Base-by-base conservation (phyloP, 2,888 invertebrate genomes). In the Tetragonula carbonaria region DNA sequence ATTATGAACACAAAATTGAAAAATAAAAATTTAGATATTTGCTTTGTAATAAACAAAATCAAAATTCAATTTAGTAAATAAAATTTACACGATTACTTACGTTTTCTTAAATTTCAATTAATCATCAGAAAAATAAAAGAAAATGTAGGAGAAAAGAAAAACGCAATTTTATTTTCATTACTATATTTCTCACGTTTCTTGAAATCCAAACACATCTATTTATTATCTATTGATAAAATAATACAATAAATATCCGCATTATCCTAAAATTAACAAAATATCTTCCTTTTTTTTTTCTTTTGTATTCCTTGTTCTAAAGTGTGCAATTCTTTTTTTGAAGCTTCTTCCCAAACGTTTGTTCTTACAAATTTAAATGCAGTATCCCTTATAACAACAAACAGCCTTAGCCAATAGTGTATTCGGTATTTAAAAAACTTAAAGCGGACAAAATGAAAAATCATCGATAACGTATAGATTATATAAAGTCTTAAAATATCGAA, bases 171-270 rank as follows among this genome's bases (percentile, higher is more conserved):
- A 82, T 88, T 90, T 83, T 78, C 80, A 74, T 79, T 81, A 84
- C 80, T 88, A 88, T 90, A 87, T 90, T 90, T 88, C 63, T 88
- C 84, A 86, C 88, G 83, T 86, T 78, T 90, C 89, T 92, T 92
- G 90, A 93, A 94, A 92, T 92, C 90, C 92, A 94, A 94, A 93
- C 92, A 94, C 94, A 93, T 93, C 90, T 93, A 92, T 92, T 92
- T 91, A 92, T 92, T 87, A 92, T 85, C 90, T 93, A 92, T 91
- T 82, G 91, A 90, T 90, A 87, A 91, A 92, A 91, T 92, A 92
- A 91, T 93, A 92, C 91, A 93, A 94, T 92, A 93, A 93, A 93
- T 92, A 91, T 93, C 88, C 90, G 91, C 90, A 91, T 93, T 91
- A 89, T 89, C 80, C 90, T 92, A 93, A 86, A 93, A 92, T 92